A percentile compares a stretch with the other conserved stretches of the same genome.
Evolutionary conservation across 2,888 invertebrate species (phyloP).

Genomic region (Boloria euphrosyne): DNA sequence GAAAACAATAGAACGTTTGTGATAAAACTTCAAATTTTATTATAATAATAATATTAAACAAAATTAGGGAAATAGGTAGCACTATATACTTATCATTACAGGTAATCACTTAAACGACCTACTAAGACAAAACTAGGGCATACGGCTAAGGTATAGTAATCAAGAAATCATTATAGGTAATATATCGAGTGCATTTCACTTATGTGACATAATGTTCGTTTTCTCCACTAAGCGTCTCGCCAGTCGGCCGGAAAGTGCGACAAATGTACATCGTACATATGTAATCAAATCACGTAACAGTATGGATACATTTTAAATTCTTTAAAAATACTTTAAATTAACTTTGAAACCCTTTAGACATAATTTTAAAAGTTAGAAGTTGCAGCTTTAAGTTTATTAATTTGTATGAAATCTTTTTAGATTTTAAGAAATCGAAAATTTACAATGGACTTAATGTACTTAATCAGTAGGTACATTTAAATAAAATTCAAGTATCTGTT

Average conservation of each 20-base stretch:
- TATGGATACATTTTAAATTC: conserved; percentile 21
- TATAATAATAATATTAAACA: background rate
- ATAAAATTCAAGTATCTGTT: too few relatives aligned
- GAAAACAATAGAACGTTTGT: too few relatives aligned
- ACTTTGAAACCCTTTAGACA: too few relatives aligned
- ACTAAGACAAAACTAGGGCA: conserved; percentile 15
- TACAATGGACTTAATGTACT: too few relatives aligned
- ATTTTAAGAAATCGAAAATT: too few relatives aligned
- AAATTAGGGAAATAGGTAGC: background rate
- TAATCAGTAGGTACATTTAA: too few relatives aligned
- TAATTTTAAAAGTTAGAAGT: too few relatives aligned
- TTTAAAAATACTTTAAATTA: background rate
- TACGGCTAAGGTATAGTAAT: conserved; percentile 14
- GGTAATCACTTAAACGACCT: conserved; percentile 4
- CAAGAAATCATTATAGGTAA: conserved; percentile 19
- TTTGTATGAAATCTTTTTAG: too few relatives aligned
- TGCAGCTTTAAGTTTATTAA: too few relatives aligned
- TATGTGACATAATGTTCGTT: conserved; percentile 35
- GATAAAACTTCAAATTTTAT: too few relatives aligned
- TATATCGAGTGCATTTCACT: conserved; percentile 16
- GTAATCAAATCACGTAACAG: conserved; percentile 27
- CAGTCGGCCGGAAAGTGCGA: conserved; percentile 27
- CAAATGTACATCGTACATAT: conserved; percentile 22
- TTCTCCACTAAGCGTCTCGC: conserved; percentile 27
- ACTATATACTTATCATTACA: background rate